These are phyloP conservation scores for Gallinago jamesoni DNA, from an alignment of 2,113 vertebrate species.

Conservation along the genomic window DNA sequence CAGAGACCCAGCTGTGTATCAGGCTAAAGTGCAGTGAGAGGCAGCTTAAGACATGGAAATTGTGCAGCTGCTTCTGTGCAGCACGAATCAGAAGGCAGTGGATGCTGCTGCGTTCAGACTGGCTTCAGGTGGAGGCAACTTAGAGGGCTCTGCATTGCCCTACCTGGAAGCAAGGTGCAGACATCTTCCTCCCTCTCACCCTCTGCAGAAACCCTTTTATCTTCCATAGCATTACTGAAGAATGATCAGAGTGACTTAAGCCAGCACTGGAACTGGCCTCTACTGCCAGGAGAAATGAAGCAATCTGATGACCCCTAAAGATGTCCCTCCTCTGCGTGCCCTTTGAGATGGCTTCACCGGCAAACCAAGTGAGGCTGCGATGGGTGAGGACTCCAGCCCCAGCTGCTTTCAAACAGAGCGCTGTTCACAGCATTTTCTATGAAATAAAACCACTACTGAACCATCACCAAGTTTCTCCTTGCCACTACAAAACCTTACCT, in stretches of 20 bases:
- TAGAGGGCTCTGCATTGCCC: not conserved
- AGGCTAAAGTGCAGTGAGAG: not conserved
- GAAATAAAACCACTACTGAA: not conserved
- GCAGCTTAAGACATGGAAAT: not conserved
- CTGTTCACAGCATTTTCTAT: not conserved
- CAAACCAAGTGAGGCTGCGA: rapidly evolving
- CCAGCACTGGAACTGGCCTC: not conserved
- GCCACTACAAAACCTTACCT: not conserved
- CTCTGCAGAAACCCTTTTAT: not conserved
- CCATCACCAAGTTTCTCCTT: not conserved
- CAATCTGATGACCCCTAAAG: not conserved
- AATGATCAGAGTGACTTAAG: not conserved
- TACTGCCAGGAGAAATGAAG: not conserved
- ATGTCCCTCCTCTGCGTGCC: not conserved
- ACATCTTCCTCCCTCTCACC: not conserved
- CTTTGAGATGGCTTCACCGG: not conserved
- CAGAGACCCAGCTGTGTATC: not conserved
- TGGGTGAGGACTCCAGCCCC: not conserved
- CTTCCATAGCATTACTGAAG: not conserved
- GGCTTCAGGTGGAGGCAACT: not conserved
- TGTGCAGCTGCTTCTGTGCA: not conserved
- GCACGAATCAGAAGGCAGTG: not conserved
- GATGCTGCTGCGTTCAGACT: rapidly evolving
- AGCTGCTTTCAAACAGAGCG: not conserved
- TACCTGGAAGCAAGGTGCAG: not conserved